phyloP scores from a whole-genome alignment of 2,113 vertebrate species.

The Mus spicilegus region DNA sequence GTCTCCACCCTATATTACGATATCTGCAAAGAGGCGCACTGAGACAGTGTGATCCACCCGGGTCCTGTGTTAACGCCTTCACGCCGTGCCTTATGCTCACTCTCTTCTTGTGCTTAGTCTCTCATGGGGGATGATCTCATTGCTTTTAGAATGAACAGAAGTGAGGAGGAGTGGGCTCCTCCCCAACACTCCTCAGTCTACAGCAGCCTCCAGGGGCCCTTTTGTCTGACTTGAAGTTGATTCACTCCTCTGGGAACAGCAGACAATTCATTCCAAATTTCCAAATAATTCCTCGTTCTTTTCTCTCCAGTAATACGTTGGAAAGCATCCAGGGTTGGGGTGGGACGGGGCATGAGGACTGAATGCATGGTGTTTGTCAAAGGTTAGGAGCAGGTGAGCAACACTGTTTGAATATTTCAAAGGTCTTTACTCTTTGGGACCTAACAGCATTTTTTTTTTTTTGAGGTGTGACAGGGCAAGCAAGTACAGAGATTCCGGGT shows the following conservation, averaged over 20 bases:
- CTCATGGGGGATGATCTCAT: not conserved
- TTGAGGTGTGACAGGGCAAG: not conserved
- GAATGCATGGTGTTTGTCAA: not conserved
- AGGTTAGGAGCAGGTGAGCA: slow-evolving; percentile 3
- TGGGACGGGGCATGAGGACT: not conserved
- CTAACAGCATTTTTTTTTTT: not conserved
- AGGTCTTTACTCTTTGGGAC: slow-evolving; percentile 13
- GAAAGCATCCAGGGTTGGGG: not conserved
- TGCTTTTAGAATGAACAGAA: slow-evolving; percentile 4
- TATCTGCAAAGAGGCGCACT: too few species aligned
- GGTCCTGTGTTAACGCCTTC: not conserved
- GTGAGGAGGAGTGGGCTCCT: not conserved
- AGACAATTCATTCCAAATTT: not conserved
- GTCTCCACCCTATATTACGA: not conserved
- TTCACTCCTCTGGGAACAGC: not conserved
- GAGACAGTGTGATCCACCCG: not conserved
- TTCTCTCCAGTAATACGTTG: not conserved
- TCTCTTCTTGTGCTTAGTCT: not conserved
- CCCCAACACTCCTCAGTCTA: not conserved
- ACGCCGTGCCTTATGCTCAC: not conserved
- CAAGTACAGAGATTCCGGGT: not conserved
- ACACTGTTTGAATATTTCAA: not conserved
- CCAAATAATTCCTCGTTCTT: not conserved
- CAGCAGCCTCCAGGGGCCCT: not conserved
- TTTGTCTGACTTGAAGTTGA: not conserved